Conservation (phyloP, 2,797 vertebrate species). For the Malacoraja senta region DNA sequence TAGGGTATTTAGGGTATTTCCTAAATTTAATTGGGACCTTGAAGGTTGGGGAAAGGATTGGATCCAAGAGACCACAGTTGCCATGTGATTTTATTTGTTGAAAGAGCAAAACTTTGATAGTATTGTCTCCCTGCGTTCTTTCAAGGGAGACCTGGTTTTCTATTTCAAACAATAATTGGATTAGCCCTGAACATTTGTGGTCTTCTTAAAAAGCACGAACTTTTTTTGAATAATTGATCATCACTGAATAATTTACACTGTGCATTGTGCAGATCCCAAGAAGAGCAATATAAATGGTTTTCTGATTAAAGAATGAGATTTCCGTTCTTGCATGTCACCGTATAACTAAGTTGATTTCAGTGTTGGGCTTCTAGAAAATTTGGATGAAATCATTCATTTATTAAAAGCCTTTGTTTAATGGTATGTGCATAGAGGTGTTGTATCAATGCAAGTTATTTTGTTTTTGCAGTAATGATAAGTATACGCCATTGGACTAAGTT, state of each 20-base stretch:
- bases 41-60: neutral
- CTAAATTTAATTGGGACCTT: neutral
- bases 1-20: neutral
- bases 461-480: no score
- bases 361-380: neutral
- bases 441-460: no score
- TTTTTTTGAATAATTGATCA: slow-evolving; percentile 27
- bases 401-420: no score
- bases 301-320: neutral
- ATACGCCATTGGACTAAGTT: neutral
- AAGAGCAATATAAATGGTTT: neutral
- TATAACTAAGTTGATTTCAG: neutral
- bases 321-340: neutral
- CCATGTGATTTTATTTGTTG: neutral
- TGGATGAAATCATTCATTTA: neutral
- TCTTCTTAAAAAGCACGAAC: slow-evolving; percentile 6
- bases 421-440: no score
- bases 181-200: slow-evolving; percentile 2
- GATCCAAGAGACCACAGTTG: neutral
- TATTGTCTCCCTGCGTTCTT: neutral
- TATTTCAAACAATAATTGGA: slow-evolving; percentile 5
- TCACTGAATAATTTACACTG: slow-evolving; percentile 15
- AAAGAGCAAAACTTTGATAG: neutral
- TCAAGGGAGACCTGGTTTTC: neutral
- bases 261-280: neutral